Base-by-base conservation (phyloP, 1,140 invertebrate species). In the Drosophila ercepeae region DNA sequence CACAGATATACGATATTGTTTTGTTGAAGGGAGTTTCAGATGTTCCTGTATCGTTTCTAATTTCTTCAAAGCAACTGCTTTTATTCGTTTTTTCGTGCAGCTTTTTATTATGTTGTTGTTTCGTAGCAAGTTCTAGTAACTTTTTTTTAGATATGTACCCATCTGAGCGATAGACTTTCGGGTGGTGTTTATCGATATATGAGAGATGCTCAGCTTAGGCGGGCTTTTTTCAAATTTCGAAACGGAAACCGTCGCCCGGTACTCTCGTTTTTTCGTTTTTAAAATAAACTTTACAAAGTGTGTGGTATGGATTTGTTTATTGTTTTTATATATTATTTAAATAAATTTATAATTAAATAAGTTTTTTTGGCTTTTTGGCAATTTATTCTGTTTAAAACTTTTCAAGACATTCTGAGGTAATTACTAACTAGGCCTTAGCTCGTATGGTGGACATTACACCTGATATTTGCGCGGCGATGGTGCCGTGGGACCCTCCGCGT, bases 391-490 rank as follows among this genome's bases (percentile, higher is more conserved):
- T n/a, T n/a, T n/a, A n/a, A n/a, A n/a, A n/a, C n/a, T 25, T 23
- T 14, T 25, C 8, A 23, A 25, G 5, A 13, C 9, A 32, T 11
- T 6, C 0, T 29, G 27, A 1, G 6, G 3, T 29, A 29, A 29
- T 29, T 29, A 50, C 53, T 48, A 69, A 19, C 29, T 60, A 70
- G 48, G 3, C 1, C 11, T 32, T 42, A 7, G n/a, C 1, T 2
- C 36, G 29, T 18, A 7, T 1, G 36, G 5, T 34, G 4, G 29
- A n/a, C 9, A 3, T 52, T 48, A 84, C 23, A 84, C 36, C 21
- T 70, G 46, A 46, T 83, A 75, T 44, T 78, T 75, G 6, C 81
- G 81, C 21, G 44, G 29, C 29, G 29, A 21, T 3, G 81, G 67
- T 0, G 14, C 39, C 5, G 51, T 16, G 1, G 41, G 55, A 9